Evolutionary conservation across 2,113 vertebrate genomes (phyloP).

Genomic region (Thinocorus orbignyianus): DNA sequence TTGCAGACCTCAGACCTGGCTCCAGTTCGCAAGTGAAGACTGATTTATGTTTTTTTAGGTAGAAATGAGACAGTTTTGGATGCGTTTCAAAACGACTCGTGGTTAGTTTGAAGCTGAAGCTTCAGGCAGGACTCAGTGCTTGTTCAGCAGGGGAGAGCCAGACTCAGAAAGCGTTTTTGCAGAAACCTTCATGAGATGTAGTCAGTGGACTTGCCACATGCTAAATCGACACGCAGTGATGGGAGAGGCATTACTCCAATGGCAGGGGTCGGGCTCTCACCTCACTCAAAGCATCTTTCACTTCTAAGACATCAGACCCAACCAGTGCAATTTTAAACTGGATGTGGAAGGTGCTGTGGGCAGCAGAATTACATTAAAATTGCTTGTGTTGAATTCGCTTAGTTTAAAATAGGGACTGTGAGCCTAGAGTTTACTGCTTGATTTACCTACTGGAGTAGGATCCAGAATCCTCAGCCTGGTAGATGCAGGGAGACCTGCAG

Average conservation of each 20-base stretch:
- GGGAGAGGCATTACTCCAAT: neutral
- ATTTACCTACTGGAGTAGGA: neutral
- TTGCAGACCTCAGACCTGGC: neutral
- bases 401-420: neutral
- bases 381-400: neutral
- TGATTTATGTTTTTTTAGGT: neutral
- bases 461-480: neutral
- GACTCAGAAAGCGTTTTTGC: neutral
- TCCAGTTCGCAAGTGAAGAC: neutral
- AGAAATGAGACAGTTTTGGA: neutral
- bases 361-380: neutral
- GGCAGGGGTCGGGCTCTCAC: fast-evolving
- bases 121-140: neutral
- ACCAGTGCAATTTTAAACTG: too few relatives aligned
- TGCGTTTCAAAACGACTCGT: neutral
- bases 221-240: fast-evolving
- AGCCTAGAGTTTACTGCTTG: neutral
- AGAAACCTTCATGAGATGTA: neutral
- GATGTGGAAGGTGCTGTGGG: neutral
- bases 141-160: neutral
- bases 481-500: neutral
- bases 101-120: neutral
- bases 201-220: fast-evolving
- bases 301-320: neutral
- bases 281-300: fast-evolving